A percentile compares a stretch with the other conserved stretches of the same genome.
These are phyloP conservation scores for Silurus lanzhouensis DNA, from an alignment of 2,797 vertebrate species.

Conservation along the genomic window DNA sequence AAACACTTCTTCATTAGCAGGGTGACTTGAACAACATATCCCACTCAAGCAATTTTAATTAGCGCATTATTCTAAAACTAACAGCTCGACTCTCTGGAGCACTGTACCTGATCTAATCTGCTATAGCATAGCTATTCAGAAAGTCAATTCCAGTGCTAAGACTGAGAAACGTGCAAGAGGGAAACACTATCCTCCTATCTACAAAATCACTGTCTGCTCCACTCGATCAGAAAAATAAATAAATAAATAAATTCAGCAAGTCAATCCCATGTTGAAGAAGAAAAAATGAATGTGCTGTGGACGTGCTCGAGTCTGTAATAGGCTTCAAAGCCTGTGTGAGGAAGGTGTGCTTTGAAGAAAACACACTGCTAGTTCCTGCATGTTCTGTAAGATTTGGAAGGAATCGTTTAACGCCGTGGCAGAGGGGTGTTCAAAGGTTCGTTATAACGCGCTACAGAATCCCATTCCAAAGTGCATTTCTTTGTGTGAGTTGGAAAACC, in stretches of 20 bases:
- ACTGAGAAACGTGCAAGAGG: background rate
- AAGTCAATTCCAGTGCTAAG: background rate
- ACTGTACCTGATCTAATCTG: constrained; percentile 45
- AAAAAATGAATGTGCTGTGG: constrained; percentile 14
- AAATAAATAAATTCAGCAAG: background rate
- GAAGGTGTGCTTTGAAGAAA: constrained; percentile 57
- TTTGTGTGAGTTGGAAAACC: background rate
- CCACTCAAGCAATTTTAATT: constrained; percentile 52
- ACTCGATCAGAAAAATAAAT: background rate
- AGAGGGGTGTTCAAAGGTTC: constrained; percentile 68
- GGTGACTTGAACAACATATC: constrained; percentile 38
- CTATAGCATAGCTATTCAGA: background rate
- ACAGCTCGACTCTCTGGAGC: constrained; percentile 49
- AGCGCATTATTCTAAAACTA: constrained; percentile 49
- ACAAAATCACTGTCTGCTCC: background rate
- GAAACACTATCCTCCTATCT: constrained; percentile 13
- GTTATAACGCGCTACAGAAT: constrained; percentile 41
- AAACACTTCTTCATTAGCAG: constrained; percentile 51
- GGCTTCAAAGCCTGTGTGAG: constrained; percentile 60
- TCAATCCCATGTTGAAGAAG: background rate
- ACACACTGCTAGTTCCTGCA: constrained; percentile 61
- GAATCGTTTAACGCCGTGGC: constrained; percentile 65
- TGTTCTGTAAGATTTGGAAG: constrained; percentile 63
- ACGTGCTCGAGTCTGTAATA: constrained; percentile 36
- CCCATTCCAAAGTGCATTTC: background rate